phyloP scores from a whole-genome alignment of 1,140 invertebrate species.

The Pissodes strobi region DNA sequence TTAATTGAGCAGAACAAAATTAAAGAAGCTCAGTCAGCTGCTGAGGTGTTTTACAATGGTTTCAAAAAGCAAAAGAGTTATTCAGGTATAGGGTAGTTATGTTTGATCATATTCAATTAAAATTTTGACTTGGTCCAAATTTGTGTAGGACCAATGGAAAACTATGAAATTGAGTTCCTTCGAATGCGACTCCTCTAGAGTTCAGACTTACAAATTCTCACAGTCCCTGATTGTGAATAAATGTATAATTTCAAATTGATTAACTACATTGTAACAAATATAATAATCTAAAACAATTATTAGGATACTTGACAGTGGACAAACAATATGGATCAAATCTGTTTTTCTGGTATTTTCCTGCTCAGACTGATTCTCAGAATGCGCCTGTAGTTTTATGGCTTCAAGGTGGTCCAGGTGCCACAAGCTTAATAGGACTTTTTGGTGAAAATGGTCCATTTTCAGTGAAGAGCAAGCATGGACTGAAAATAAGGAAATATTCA shows the following conservation, averaged over 20 bases:
- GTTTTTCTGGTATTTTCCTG: constrained; percentile 81
- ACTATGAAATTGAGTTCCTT: too few species aligned
- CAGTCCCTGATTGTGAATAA: too few species aligned
- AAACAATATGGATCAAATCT: constrained; percentile 68
- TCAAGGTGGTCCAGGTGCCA: constrained; percentile 75
- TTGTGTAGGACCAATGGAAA: too few species aligned
- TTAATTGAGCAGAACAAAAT: constrained; percentile 60
- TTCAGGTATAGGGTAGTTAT: constrained; percentile 8
- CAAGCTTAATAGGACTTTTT: constrained; percentile 70
- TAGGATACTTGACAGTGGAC: constrained; percentile 75
- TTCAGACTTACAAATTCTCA: too few species aligned
- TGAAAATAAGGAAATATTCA: constrained; percentile 64
- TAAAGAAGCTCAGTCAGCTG: constrained; percentile 50
- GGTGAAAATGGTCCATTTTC: constrained; percentile 69
- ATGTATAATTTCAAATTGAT: too few species aligned
- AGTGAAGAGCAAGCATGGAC: constrained; percentile 54
- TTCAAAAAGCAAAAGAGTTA: constrained; percentile 49
- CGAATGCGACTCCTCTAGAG: too few species aligned
- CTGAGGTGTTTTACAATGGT: constrained; percentile 39
- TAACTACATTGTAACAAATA: too few species aligned
- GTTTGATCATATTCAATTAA: too few species aligned
- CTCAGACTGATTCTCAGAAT: constrained; percentile 56
- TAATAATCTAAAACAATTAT: too few species aligned
- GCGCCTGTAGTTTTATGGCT: constrained; percentile 75
- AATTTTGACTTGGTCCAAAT: too few species aligned